These are phyloP conservation scores for Chlorops oryzae DNA, from an alignment of 1,140 invertebrate species.

Conservation along the genomic window DNA sequence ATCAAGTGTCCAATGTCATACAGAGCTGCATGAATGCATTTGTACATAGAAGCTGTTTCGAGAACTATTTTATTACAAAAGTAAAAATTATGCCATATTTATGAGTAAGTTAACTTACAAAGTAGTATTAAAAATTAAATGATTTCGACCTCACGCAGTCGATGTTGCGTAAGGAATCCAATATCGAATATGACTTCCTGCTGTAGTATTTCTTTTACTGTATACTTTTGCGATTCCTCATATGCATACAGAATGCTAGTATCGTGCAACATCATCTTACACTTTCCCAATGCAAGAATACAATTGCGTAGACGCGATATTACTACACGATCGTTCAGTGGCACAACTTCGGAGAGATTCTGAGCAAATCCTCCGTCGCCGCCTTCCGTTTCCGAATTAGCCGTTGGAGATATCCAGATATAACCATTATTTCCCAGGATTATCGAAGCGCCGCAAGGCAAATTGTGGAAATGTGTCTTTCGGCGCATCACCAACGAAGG, in stretches of 20 bases:
- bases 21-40: too few species aligned
- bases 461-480: slow-evolving; percentile 94
- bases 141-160: slow-evolving; percentile 46
- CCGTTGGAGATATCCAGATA: slow-evolving; percentile 84
- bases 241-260: slow-evolving; percentile 88
- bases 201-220: slow-evolving; percentile 69
- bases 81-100: too few species aligned
- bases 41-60: too few species aligned
- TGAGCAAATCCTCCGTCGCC: slow-evolving; percentile 74
- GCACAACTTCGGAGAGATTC: slow-evolving; percentile 68
- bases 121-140: too few species aligned
- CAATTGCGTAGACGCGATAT: slow-evolving; percentile 87
- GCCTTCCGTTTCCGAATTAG: slow-evolving; percentile 58
- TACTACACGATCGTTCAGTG: slow-evolving; percentile 65
- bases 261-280: slow-evolving; percentile 85
- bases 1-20: too few species aligned
- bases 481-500: slow-evolving; percentile 87
- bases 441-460: slow-evolving; percentile 82
- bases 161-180: slow-evolving; percentile 61
- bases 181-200: slow-evolving; percentile 78
- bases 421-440: slow-evolving; percentile 97
- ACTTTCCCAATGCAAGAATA: slow-evolving; percentile 74
- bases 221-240: slow-evolving; percentile 81
- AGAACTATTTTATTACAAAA: too few species aligned
- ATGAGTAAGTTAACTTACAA: too few species aligned